These are phyloP conservation scores for Melinaea marsaeus DNA, from an alignment of 2,888 invertebrate genomes.

Conservation along the genomic window DNA sequence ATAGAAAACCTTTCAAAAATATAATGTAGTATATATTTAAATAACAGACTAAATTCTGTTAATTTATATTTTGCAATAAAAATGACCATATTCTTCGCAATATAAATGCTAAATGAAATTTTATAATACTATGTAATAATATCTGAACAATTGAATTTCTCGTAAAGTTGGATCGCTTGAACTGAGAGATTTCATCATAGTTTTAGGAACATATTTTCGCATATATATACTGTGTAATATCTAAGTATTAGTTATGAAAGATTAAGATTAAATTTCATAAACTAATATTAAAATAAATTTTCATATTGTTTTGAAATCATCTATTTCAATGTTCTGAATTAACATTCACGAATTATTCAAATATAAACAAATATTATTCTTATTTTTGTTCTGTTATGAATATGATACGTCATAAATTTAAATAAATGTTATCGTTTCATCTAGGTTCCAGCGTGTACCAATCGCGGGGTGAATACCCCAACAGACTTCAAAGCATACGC, in stretches of 20 bases:
- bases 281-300: too few species aligned
- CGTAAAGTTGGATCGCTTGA: not conserved
- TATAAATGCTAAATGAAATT: not conserved
- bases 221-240: too few species aligned
- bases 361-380: not conserved
- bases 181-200: not conserved
- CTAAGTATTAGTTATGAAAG: too few species aligned
- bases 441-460: conserved; percentile 57
- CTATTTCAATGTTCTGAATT: not conserved
- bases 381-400: conserved; percentile 2
- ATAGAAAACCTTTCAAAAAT: too few species aligned
- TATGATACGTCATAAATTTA: conserved; percentile 16
- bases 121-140: not conserved
- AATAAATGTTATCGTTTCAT: conserved; percentile 44
- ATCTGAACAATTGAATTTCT: not conserved
- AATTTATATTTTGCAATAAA: not conserved
- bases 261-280: too few species aligned
- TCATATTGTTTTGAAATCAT: conserved; percentile 1
- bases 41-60: too few species aligned
- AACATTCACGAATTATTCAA: not conserved
- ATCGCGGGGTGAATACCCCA: conserved; percentile 57
- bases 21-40: too few species aligned
- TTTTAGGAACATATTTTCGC: not conserved
- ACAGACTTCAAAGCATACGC: conserved; percentile 47
- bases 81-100: not conserved